Conservation (phyloP, 2,888 invertebrate species). For the Halictus ligatus region DNA sequence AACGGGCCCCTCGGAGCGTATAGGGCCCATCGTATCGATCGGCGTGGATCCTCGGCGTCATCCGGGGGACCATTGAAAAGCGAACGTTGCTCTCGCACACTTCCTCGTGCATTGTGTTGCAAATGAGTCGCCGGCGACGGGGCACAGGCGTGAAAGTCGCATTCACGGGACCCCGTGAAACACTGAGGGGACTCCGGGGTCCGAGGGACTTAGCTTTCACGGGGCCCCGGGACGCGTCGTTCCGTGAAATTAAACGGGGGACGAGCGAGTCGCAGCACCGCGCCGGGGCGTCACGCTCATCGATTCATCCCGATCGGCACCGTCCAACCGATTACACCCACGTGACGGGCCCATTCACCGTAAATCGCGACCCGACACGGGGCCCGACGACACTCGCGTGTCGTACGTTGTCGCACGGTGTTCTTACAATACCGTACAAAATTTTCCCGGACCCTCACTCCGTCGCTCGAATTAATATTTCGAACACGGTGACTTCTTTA, state of each 20-base stretch:
- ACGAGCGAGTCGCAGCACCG: background rate
- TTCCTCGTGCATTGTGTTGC: slow-evolving; percentile 63
- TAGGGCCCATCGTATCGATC: slow-evolving; percentile 10
- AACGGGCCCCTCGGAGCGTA: background rate
- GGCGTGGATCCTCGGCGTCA: slow-evolving; percentile 26
- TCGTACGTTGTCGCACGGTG: slow-evolving; percentile 17
- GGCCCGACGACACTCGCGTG: slow-evolving; percentile 12
- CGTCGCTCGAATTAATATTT: background rate
- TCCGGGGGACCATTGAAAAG: slow-evolving; percentile 39
- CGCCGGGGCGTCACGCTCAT: background rate
- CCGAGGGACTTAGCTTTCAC: background rate
- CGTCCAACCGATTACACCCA: slow-evolving; percentile 51
- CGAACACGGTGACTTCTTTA: background rate
- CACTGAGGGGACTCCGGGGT: background rate
- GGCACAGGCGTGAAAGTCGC: slow-evolving; percentile 48
- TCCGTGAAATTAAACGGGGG: slow-evolving; percentile 20
- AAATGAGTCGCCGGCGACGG: slow-evolving; percentile 47
- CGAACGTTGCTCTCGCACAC: slow-evolving; percentile 46
- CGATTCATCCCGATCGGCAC: slow-evolving; percentile 23
- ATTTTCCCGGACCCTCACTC: background rate
- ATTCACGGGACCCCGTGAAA: slow-evolving; percentile 26
- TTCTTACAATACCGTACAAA: background rate
- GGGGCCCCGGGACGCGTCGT: background rate
- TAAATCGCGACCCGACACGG: slow-evolving; percentile 47
- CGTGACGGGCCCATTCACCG: slow-evolving; percentile 54